phyloP scores from a whole-genome alignment of 2,888 invertebrate species.

The Thelaira solivaga region DNA sequence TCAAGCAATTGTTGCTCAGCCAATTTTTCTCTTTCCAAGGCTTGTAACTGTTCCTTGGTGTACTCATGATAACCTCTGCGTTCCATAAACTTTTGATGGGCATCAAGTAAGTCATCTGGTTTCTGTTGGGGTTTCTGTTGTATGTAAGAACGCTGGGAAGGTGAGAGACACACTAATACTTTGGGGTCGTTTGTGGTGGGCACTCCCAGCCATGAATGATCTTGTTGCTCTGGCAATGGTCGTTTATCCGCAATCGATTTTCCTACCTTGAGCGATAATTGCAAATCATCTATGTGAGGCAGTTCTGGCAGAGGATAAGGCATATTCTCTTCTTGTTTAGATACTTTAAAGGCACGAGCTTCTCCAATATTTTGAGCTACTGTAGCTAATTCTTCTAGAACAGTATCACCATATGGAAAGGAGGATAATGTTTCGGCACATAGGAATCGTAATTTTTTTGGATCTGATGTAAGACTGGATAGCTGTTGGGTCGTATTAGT shows the following conservation, averaged over 20 bases:
- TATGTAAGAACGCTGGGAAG: conserved; percentile 82
- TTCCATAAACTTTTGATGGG: conserved; percentile 84
- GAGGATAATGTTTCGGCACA: conserved; percentile 82
- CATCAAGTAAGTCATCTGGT: conserved; percentile 82
- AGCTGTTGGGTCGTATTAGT: conserved; percentile 6
- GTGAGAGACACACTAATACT: conserved; percentile 84
- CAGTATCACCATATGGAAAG: conserved; percentile 83
- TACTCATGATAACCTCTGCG: conserved; percentile 80
- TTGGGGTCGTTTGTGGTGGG: conserved; percentile 81
- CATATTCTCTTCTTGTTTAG: conserved; percentile 71
- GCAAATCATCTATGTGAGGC: conserved; percentile 78
- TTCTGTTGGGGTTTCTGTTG: conserved; percentile 79
- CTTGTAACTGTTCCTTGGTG: conserved; percentile 70
- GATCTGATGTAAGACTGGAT: conserved; percentile 19
- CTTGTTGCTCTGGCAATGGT: conserved; percentile 41
- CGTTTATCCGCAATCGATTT: neutral
- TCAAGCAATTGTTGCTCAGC: conserved; percentile 69
- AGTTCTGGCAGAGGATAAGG: conserved; percentile 78
- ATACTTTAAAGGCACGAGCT: conserved; percentile 65
- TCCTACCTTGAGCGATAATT: conserved; percentile 66
- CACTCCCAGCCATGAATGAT: conserved; percentile 80
- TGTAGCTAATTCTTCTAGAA: conserved; percentile 83
- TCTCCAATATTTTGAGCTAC: conserved; percentile 79
- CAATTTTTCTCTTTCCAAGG: conserved; percentile 69
- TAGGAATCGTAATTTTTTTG: conserved; percentile 80